These are phyloP conservation scores for Phataginus tetradactyla DNA, from an alignment of 2,797 vertebrate genomes.

Conservation along the genomic window DNA sequence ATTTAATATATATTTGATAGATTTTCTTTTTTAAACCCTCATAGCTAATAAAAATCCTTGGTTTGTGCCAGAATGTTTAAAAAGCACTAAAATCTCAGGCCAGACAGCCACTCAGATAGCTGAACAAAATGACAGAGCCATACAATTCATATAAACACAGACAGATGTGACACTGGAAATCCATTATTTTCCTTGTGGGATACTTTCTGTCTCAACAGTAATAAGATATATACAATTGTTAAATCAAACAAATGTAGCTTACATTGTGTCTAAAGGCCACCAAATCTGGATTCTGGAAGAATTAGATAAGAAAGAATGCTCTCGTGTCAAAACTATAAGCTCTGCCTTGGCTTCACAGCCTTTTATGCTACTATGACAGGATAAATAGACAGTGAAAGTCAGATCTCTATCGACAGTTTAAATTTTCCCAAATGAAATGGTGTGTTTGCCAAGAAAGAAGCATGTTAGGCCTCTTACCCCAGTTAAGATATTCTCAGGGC, in stretches of 20 bases:
- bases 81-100: not conserved
- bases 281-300: slow-evolving; percentile 34
- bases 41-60: not conserved
- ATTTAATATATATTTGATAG: too few relatives aligned
- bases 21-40: not conserved
- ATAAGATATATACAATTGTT: slow-evolving; percentile 32
- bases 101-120: not conserved
- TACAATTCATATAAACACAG: not conserved
- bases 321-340: not conserved
- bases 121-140: not conserved
- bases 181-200: not conserved
- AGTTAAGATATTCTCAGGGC: not conserved
- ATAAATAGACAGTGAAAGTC: slow-evolving; percentile 4
- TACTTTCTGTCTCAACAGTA: slow-evolving; percentile 17
- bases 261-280: slow-evolving; percentile 39
- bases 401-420: not conserved
- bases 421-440: not conserved
- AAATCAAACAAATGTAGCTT: slow-evolving; percentile 26
- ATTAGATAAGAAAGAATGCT: slow-evolving; percentile 22
- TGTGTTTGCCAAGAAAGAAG: not conserved
- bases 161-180: not conserved
- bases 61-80: not conserved
- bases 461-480: not conserved
- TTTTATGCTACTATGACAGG: not conserved
- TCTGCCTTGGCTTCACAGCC: not conserved